Conservation (phyloP, 2,797 vertebrate species). For the Cyprinodon diabolis region DNA sequence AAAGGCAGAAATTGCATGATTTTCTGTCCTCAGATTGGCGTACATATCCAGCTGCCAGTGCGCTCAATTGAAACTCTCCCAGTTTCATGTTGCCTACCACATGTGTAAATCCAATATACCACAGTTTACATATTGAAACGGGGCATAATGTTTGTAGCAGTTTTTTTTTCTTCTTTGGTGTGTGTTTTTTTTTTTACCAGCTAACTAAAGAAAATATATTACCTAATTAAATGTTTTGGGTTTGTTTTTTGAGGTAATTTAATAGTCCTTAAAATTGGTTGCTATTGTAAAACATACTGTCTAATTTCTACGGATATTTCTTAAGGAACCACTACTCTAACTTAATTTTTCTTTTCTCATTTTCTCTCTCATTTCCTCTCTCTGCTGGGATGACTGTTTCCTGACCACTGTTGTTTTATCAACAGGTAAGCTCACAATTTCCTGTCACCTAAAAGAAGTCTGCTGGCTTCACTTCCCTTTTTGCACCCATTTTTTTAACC, state of each 20-base stretch:
- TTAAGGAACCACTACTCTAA: background rate
- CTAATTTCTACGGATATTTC: conserved; percentile 6
- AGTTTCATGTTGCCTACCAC: conserved; percentile 2
- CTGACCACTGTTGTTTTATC: conserved; percentile 53
- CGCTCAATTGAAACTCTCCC: background rate
- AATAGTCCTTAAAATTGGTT: background rate
- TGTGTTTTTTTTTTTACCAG: background rate
- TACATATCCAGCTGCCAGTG: background rate
- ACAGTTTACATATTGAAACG: background rate
- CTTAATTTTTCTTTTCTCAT: conserved; percentile 44
- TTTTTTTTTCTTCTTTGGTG: background rate
- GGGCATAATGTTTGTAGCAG: no score
- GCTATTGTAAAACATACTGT: conserved; percentile 2
- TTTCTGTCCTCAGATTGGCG: background rate
- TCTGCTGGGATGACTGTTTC: conserved; percentile 31
- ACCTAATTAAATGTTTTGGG: background rate
- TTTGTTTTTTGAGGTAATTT: background rate
- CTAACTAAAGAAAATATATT: background rate
- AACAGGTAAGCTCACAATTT: conserved; percentile 72
- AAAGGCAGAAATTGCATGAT: background rate
- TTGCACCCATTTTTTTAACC: conserved; percentile 23
- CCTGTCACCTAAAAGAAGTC: conserved; percentile 37
- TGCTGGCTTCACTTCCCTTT: conserved; percentile 18
- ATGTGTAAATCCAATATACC: background rate
- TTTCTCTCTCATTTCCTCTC: conserved; percentile 60